Conservation (phyloP, 2,113 vertebrate species). For the Nerophis ophidion region DNA sequence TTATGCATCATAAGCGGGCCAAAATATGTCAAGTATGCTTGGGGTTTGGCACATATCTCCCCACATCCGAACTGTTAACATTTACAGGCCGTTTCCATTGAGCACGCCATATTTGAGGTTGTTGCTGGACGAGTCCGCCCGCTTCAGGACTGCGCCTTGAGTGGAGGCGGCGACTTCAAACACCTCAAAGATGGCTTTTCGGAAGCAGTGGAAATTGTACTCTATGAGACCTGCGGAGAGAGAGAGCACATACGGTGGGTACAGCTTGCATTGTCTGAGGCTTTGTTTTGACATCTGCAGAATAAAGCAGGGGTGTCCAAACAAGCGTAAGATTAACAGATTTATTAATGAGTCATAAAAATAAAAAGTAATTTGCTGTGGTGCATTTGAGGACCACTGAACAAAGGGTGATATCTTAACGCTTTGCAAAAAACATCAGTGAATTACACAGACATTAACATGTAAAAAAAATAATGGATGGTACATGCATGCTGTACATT, state of each 20-base stretch:
- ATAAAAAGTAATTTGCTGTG: too few species aligned
- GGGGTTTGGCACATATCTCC: slow-evolving; percentile 2
- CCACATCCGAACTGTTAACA: neutral
- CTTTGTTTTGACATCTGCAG: too few species aligned
- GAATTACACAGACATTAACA: too few species aligned
- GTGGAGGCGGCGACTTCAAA: slow-evolving; percentile 85
- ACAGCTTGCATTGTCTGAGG: neutral
- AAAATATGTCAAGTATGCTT: neutral
- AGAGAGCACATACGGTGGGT: neutral
- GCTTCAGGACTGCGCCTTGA: slow-evolving; percentile 71
- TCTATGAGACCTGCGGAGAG: slow-evolving; percentile 85
- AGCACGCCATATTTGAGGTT: slow-evolving; percentile 25
- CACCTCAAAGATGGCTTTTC: slow-evolving; percentile 96
- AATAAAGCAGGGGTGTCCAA: too few species aligned
- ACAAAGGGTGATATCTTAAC: too few species aligned
- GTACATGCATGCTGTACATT: too few species aligned
- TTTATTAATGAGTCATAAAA: too few species aligned
- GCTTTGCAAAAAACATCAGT: too few species aligned
- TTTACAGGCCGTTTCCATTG: slow-evolving; percentile 39
- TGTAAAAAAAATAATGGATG: too few species aligned
- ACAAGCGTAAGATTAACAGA: too few species aligned
- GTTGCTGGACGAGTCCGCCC: slow-evolving; percentile 66
- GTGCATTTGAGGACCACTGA: too few species aligned
- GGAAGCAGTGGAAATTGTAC: slow-evolving; percentile 98
- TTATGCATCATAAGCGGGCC: slow-evolving; percentile 9